Conservation (phyloP, 1,140 invertebrate genomes). For the Ceratitis capitata region DNA sequence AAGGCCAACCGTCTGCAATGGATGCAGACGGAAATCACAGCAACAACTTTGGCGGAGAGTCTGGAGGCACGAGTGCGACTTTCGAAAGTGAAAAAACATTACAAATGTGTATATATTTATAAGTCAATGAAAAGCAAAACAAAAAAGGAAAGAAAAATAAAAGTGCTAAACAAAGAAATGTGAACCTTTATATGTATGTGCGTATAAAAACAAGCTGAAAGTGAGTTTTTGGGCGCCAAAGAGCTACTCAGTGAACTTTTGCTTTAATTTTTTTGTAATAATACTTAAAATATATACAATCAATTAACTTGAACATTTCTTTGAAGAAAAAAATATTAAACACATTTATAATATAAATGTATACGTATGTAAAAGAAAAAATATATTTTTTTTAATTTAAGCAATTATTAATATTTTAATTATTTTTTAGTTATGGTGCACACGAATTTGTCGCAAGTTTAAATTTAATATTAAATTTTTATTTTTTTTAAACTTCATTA, state of each 20-base stretch:
- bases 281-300: too few relatives aligned
- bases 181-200: neutral
- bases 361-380: constrained; percentile 29
- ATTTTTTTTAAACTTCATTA: neutral
- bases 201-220: neutral
- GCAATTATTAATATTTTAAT: neutral
- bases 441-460: neutral
- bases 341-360: too few relatives aligned
- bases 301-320: neutral
- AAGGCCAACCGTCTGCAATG: neutral
- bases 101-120: neutral
- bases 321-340: constrained; percentile 44
- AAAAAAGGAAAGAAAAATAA: neutral
- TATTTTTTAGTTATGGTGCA: too few relatives aligned
- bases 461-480: neutral
- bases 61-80: neutral
- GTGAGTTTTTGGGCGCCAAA: neutral
- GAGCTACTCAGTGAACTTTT: neutral
- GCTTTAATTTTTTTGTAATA: too few relatives aligned
- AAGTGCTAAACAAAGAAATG: neutral
- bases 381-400: constrained; percentile 41
- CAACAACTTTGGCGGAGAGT: neutral
- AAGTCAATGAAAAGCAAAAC: neutral
- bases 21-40: neutral
- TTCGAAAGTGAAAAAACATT: constrained; percentile 21